Percentiles rank a stretch among this genome's conserved stretches.
phyloP scores from a whole-genome alignment of 2,888 invertebrate genomes.

The Hypomecis atomaria region DNA sequence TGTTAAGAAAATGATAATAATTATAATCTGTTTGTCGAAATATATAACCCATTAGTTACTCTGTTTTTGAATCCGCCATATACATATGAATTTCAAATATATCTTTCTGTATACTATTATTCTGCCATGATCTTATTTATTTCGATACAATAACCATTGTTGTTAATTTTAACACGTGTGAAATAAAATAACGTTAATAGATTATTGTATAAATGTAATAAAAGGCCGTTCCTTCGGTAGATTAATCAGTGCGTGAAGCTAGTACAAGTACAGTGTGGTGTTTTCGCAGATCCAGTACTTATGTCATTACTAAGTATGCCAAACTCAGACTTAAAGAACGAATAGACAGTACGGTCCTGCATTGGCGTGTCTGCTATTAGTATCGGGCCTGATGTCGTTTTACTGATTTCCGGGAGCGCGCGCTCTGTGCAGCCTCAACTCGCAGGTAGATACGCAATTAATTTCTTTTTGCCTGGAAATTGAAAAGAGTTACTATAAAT shows the following conservation, averaged over 20 bases:
- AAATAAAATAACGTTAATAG: slow-evolving; percentile 18
- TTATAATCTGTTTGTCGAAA: slow-evolving; percentile 13
- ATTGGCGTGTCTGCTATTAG: no score
- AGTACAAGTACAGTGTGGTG: slow-evolving; percentile 30
- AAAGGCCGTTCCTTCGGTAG: slow-evolving; percentile 16
- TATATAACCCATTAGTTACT: slow-evolving; percentile 2
- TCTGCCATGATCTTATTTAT: slow-evolving; percentile 16
- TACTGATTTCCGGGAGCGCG: no score
- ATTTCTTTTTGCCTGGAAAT: no score
- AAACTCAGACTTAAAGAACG: not conserved
- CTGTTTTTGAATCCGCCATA: not conserved
- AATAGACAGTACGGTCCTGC: no score
- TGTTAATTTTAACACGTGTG: slow-evolving; percentile 24
- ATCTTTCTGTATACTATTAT: slow-evolving; percentile 9
- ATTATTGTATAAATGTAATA: slow-evolving; percentile 19
- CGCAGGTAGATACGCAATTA: no score
- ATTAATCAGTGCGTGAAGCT: slow-evolving; percentile 29
- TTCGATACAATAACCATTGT: slow-evolving; percentile 18
- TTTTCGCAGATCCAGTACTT: slow-evolving; percentile 33
- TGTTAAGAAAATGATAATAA: slow-evolving; percentile 5
- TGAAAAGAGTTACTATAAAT: no score
- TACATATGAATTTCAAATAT: slow-evolving; percentile 1
- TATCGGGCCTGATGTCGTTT: no score
- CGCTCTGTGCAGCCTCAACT: no score
- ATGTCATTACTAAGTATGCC: not conserved